phyloP scores from a whole-genome alignment of 2,797 vertebrate genomes.

The Moxostoma hubbsi region DNA sequence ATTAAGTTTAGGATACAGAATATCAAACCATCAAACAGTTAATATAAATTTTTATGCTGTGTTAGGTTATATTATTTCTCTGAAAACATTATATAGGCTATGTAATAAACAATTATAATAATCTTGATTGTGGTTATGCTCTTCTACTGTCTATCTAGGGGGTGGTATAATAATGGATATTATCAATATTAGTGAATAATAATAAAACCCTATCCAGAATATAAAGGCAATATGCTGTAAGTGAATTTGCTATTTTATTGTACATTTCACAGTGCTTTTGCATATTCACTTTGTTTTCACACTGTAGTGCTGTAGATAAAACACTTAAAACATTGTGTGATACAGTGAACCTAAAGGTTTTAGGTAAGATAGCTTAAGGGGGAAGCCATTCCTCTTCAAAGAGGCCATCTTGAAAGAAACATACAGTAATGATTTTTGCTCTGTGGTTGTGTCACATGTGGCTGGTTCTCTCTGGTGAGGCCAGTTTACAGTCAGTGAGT shows the following conservation, averaged over 20 bases:
- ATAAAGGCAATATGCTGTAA: too few species aligned
- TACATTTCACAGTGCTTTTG: background rate
- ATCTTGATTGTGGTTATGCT: background rate
- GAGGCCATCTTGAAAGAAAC: conserved; percentile 60
- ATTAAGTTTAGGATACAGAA: too few species aligned
- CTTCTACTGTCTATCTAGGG: background rate
- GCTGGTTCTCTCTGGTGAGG: conserved; percentile 40
- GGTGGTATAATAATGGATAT: too few species aligned
- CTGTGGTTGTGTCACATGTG: conserved; percentile 27
- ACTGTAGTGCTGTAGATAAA: background rate
- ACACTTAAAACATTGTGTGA: background rate
- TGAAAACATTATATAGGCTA: background rate
- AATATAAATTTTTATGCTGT: background rate
- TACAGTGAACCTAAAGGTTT: background rate
- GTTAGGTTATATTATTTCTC: background rate
- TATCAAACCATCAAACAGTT: background rate
- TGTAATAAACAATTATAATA: background rate
- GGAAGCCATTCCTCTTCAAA: conserved; percentile 30
- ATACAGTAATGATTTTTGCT: conserved; percentile 45
- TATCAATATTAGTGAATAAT: too few species aligned
- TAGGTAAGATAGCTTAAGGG: background rate
- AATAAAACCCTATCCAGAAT: too few species aligned
- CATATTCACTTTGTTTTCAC: background rate
- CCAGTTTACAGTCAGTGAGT: conserved; percentile 43
- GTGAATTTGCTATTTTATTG: too few species aligned